Evolutionary conservation across 2,888 invertebrate species (phyloP).

Genomic region (Parnassius smintheus): DNA sequence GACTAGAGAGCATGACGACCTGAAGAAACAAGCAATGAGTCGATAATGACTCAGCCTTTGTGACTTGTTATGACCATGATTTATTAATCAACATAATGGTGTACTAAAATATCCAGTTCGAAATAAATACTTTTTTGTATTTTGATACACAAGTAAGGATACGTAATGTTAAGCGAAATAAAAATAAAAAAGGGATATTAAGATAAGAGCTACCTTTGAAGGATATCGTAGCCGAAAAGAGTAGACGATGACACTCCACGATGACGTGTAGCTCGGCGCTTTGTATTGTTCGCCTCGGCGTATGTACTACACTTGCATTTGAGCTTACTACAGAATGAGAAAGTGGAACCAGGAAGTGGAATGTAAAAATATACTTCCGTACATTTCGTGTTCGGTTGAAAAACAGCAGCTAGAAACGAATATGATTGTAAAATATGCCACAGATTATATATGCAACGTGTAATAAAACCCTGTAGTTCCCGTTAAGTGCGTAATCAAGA

Average conservation of each 20-base stretch:
- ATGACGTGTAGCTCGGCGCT: constrained; percentile 32
- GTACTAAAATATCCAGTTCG: too few species aligned
- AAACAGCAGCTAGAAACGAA: too few species aligned
- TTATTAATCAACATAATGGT: too few species aligned
- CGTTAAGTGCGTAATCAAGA: too few species aligned
- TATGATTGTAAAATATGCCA: too few species aligned
- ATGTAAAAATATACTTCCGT: constrained; percentile 24
- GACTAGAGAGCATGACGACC: too few species aligned
- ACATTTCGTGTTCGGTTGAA: constrained; percentile 5
- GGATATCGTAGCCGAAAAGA: constrained; percentile 65
- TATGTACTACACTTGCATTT: constrained; percentile 23
- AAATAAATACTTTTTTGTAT: neutral
- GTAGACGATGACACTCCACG: constrained; percentile 60
- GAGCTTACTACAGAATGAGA: constrained; percentile 22
- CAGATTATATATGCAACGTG: too few species aligned
- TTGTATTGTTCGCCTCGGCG: constrained; percentile 24
- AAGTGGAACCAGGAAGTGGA: constrained; percentile 22
- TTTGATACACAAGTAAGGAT: neutral
- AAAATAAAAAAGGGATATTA: constrained; percentile 76
- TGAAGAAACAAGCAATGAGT: too few species aligned
- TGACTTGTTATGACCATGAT: too few species aligned
- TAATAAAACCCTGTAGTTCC: too few species aligned
- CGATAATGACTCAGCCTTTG: too few species aligned
- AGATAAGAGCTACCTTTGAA: constrained; percentile 74
- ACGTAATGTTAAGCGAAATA: constrained; percentile 71